Percentiles rank a stretch among this genome's conserved stretches.
Conservation (phyloP, 2,113 vertebrate genomes). For the Polypterus bichir region DNA sequence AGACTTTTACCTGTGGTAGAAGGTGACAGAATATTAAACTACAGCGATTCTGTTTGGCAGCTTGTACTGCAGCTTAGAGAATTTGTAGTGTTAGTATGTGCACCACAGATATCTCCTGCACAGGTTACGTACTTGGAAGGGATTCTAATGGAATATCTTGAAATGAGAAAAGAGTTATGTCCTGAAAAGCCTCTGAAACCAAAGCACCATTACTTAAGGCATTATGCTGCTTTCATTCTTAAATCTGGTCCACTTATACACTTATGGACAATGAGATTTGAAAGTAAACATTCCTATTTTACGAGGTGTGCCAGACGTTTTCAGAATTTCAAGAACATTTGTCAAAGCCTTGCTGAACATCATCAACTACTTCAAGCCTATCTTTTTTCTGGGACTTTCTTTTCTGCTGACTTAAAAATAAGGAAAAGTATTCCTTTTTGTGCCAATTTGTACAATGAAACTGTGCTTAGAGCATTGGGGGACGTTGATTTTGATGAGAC, state of each 20-base stretch:
- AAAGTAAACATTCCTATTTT: not conserved
- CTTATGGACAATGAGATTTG: not conserved
- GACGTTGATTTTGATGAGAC: not conserved
- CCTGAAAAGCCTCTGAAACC: not conserved
- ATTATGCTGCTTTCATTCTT: not conserved
- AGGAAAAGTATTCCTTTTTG: not conserved
- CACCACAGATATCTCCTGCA: not conserved
- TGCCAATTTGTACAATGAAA: not conserved
- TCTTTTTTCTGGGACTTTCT: not conserved
- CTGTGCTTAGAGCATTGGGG: not conserved
- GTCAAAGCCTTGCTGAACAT: not conserved
- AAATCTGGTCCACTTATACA: not conserved
- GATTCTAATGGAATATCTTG: not conserved
- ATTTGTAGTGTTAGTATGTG: not conserved
- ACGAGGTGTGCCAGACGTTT: not conserved
- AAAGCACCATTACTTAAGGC: not conserved
- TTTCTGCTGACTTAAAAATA: not conserved
- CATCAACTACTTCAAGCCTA: not conserved
- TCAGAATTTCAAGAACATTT: not conserved
- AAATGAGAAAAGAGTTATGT: not conserved
- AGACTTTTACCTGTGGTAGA: constrained; percentile 20
- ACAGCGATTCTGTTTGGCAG: constrained; percentile 12
- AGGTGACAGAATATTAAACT: constrained; percentile 13
- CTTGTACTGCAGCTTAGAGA: constrained; percentile 2
- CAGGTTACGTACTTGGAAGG: not conserved